These are phyloP conservation scores for Netelia fuscicornis DNA, from an alignment of 2,888 invertebrate genomes.

Conservation along the genomic window DNA sequence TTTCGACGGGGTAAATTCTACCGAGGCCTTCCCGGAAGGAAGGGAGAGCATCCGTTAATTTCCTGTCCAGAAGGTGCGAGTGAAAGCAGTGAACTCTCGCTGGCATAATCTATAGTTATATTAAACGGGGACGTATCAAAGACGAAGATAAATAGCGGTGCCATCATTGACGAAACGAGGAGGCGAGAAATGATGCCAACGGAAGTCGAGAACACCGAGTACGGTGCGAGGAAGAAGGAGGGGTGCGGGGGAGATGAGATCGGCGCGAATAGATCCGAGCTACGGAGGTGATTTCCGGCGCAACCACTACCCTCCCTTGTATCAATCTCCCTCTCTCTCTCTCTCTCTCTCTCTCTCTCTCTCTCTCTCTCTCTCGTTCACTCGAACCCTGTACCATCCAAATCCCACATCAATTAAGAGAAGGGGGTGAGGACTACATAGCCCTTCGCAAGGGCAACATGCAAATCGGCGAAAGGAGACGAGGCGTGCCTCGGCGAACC, in stretches of 20 bases:
- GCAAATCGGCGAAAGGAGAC: conserved; percentile 33
- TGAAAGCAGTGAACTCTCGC: conserved; percentile 33
- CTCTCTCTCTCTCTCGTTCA: not conserved
- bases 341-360: not conserved
- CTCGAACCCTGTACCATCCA: not conserved
- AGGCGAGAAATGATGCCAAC: conserved; percentile 11
- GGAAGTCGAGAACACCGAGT: conserved; percentile 27
- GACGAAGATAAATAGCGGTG: conserved; percentile 34
- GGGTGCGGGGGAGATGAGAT: not conserved
- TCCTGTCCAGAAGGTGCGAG: conserved; percentile 71
- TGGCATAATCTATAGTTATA: not conserved
- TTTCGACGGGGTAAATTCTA: conserved; percentile 27
- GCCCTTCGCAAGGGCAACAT: conserved; percentile 15
- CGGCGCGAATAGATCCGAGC: conserved; percentile 35
- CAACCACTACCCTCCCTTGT: conserved; percentile 1
- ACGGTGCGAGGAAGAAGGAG: conserved; percentile 15
- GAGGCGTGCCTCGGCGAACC: conserved; percentile 41
- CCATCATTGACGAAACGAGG: conserved; percentile 24
- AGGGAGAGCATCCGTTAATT: conserved; percentile 74
- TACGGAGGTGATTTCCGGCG: conserved; percentile 63
- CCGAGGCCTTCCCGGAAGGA: conserved; percentile 64
- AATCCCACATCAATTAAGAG: conserved; percentile 34
- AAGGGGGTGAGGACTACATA: conserved; percentile 12
- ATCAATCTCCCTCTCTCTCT: not conserved
- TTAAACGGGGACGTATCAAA: not conserved